phyloP scores from a whole-genome alignment of 2,888 invertebrate species.

The Melanostoma mellinum region DNA sequence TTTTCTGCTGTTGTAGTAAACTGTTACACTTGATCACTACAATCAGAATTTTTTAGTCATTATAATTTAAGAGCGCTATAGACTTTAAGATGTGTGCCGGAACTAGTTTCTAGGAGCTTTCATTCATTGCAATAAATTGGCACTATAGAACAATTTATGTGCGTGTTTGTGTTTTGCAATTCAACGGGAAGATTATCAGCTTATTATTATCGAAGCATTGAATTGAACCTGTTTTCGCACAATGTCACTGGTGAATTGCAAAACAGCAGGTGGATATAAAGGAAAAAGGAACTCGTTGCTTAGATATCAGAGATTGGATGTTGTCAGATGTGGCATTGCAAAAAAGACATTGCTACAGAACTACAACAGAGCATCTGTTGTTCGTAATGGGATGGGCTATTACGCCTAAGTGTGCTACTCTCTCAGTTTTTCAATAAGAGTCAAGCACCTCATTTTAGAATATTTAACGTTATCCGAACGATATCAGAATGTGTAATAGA shows the following conservation, averaged over 20 bases:
- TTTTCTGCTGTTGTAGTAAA: constrained; percentile 16
- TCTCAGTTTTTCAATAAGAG: no score
- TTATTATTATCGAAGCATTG: constrained; percentile 32
- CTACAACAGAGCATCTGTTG: no score
- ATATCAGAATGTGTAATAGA: no score
- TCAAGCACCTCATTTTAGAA: no score
- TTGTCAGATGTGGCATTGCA: no score
- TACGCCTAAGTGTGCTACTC: no score
- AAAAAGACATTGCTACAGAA: no score
- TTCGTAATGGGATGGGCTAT: no score
- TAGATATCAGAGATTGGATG: no score
- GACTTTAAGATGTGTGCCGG: not conserved
- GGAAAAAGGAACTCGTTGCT: no score
- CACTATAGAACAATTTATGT: constrained; percentile 51
- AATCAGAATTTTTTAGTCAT: constrained; percentile 42
- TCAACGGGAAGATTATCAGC: constrained; percentile 44
- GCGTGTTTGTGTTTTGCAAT: constrained; percentile 14
- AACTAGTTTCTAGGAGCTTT: constrained; percentile 33
- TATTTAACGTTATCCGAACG: no score
- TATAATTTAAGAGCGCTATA: constrained; percentile 36
- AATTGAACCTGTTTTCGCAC: not conserved
- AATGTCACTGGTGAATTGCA: not conserved
- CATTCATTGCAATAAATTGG: constrained; percentile 52
- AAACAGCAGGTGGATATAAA: no score
- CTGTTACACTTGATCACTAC: constrained; percentile 59